A percentile compares a stretch with the other conserved stretches of the same genome.
Evolutionary conservation across 2,888 invertebrate species (phyloP).

Genomic region (Gymnoscelis rufifasciata): DNA sequence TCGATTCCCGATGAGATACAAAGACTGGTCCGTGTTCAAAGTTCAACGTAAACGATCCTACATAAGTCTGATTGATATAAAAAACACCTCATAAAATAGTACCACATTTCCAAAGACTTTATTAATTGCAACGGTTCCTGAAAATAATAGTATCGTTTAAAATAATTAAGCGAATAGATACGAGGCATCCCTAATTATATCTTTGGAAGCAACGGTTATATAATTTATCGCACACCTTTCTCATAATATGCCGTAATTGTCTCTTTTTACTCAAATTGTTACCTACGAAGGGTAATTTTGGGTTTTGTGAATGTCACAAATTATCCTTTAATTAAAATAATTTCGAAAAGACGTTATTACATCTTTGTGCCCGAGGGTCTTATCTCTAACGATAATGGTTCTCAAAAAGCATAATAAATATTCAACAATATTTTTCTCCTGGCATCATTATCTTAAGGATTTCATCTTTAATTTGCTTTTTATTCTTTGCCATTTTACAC

Average conservation of each 20-base stretch:
- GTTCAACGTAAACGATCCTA: too few relatives aligned
- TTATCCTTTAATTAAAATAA: conserved; percentile 71
- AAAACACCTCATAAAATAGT: too few relatives aligned
- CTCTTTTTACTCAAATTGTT: conserved; percentile 37
- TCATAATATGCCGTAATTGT: conserved; percentile 24
- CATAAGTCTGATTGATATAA: too few relatives aligned
- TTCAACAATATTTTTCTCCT: conserved; percentile 40
- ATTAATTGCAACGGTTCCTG: too few relatives aligned
- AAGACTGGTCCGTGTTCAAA: too few relatives aligned
- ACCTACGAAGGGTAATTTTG: conserved; percentile 49
- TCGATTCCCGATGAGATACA: too few relatives aligned
- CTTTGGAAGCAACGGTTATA: conserved; percentile 12
- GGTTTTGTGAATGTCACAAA: conserved; percentile 57
- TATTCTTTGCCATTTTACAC: conserved; percentile 10
- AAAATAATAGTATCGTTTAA: too few relatives aligned
- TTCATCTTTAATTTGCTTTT: conserved; percentile 24
- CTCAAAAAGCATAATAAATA: conserved; percentile 47
- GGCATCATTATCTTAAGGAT: conserved; percentile 25
- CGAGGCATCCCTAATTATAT: conserved; percentile 21
- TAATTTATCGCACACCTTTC: conserved; percentile 14
- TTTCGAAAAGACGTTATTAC: conserved; percentile 63
- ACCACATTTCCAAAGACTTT: too few relatives aligned
- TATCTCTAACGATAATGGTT: conserved; percentile 50
- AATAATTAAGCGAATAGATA: too few relatives aligned
- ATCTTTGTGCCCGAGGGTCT: conserved; percentile 46